Evolutionary conservation across 23 tunicate species (phyloP).

Genomic region (Botrylloides violaceus): DNA sequence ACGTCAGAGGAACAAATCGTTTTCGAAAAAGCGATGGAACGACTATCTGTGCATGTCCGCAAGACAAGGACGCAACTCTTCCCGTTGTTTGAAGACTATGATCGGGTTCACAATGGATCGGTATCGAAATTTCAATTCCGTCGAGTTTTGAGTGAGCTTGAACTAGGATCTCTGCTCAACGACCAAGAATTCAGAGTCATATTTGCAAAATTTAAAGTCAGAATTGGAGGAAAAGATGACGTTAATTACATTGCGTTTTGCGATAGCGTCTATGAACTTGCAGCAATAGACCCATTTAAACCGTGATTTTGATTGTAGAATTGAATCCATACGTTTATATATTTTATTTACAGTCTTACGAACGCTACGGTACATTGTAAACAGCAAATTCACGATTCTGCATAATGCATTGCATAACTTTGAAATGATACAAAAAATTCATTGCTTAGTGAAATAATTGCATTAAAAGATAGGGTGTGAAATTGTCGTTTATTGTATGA

Average conservation of each 20-base stretch:
- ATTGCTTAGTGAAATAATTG: too few species aligned
- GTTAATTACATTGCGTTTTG: slow-evolving; percentile 88
- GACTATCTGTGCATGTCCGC: slow-evolving; percentile 64
- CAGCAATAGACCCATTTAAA: slow-evolving; percentile 51
- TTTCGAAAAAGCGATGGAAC: slow-evolving; percentile 42
- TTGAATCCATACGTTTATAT: too few species aligned
- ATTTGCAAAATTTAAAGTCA: slow-evolving; percentile 50
- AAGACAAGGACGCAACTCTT: slow-evolving; percentile 72
- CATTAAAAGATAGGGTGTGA: too few species aligned
- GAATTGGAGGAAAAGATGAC: slow-evolving; percentile 73
- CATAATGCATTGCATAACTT: too few species aligned
- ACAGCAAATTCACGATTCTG: too few species aligned
- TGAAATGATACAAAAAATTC: too few species aligned
- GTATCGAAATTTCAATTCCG: slow-evolving; percentile 65
- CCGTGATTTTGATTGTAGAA: too few species aligned
- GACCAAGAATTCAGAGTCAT: slow-evolving; percentile 61
- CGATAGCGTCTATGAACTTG: slow-evolving; percentile 62
- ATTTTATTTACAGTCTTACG: too few species aligned
- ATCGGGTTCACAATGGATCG: slow-evolving; percentile 74
- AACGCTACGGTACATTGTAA: too few species aligned
- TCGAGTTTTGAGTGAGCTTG: slow-evolving; percentile 73
- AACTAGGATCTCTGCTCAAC: slow-evolving; percentile 52
- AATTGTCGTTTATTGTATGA: too few species aligned
- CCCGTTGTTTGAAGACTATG: slow-evolving; percentile 88
- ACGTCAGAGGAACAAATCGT: slow-evolving; percentile 47